These are phyloP conservation scores for Mormyrus proboscirostris DNA, from an alignment of 2,797 vertebrate species.

Conservation along the genomic window DNA sequence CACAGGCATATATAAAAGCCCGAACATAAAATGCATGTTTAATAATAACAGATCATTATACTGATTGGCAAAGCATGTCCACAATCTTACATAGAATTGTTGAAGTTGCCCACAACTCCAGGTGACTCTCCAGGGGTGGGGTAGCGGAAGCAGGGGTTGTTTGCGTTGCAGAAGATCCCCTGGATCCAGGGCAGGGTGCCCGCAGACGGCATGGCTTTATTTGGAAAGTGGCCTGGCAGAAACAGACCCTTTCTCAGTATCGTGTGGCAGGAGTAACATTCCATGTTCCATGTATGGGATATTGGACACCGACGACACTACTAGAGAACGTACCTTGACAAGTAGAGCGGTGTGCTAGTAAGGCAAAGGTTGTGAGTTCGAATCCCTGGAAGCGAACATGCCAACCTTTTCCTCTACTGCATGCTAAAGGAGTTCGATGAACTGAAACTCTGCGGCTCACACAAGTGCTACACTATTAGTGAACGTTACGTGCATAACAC, in stretches of 20 bases:
- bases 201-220: slow-evolving; percentile 97
- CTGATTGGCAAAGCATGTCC: background rate
- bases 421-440: background rate
- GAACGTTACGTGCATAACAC: background rate
- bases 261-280: background rate
- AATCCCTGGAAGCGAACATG: background rate
- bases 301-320: background rate
- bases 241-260: background rate
- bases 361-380: background rate
- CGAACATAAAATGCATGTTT: background rate
- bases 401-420: background rate
- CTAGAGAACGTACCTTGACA: background rate
- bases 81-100: slow-evolving; percentile 84
- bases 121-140: slow-evolving; percentile 89
- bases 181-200: slow-evolving; percentile 94
- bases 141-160: slow-evolving; percentile 95
- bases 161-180: slow-evolving; percentile 96
- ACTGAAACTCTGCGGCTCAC: background rate
- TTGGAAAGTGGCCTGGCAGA: slow-evolving; percentile 86
- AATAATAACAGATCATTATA: background rate
- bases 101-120: slow-evolving; percentile 83
- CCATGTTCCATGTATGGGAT: background rate
- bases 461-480: background rate
- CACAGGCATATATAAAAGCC: background rate
- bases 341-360: background rate